Evolutionary conservation across 2,113 vertebrate genomes (phyloP), one percentile per base, ranked within the genome.

Genomic region (Patagioenas fasciata): DNA sequence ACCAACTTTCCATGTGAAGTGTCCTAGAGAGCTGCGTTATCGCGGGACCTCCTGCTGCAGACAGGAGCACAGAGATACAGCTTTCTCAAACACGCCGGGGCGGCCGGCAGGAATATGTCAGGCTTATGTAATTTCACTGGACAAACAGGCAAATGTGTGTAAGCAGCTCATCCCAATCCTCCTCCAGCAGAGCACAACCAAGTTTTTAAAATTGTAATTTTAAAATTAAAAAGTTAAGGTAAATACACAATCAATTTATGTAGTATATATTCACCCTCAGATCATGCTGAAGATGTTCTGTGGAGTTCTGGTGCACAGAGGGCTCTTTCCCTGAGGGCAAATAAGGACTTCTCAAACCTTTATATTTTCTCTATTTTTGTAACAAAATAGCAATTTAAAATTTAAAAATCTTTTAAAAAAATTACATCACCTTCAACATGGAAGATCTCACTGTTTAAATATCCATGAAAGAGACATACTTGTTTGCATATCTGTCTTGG

Each of bases 291-390:
- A 98, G 97, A 98, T 97, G 98, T 96, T 97, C 93, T 98, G 97
- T 98, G 97, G 97, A 98, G 98, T 97, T 97, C 98, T 98, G 98
- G 97, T 98, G 98, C 98, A 98, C 93, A 98, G 98, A 98, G 97
- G 98, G 97, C 97, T 97, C 98, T 98, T 98, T 98, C 98, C 98
- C 98, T 98, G 98, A 98, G 98, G 98, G 95, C 98, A 98, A 98
- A 98, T 97, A 98, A 98, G 96, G 97, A 98, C 97, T 98, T 98
- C 96, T 98, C 97, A 83, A 98, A 98, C 97, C 97, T 97, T 98
- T 98, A 97, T 98, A 98, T 97, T 97, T 98, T 97, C 97, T 98
- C 98, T 98, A 98, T 98, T 98, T 97, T 98, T 98, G 97, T 98
- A 98, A 98, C 97, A 98, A 98, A 98, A 98, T 98, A 98, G 98